Evolutionary conservation across 64 coral and sea anemone species (phyloP).

Genomic region (Hydrozoanthus tunicans): DNA sequence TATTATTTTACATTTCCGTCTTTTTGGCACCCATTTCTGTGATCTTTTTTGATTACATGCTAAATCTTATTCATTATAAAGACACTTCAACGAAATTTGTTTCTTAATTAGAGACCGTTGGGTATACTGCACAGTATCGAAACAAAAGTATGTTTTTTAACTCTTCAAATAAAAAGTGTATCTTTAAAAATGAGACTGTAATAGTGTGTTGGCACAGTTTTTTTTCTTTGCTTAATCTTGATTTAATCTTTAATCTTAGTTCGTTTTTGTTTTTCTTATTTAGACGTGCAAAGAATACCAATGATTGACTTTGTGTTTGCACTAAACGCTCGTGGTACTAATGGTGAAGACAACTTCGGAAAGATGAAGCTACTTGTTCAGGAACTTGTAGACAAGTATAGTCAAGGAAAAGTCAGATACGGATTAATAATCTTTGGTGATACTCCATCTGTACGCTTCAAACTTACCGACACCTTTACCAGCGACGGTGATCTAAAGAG

Average conservation of each 20-base stretch:
- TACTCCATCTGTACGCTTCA: slow-evolving; percentile 54
- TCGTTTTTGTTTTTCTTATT: not conserved
- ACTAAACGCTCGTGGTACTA: slow-evolving; percentile 58
- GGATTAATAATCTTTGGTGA: slow-evolving; percentile 71
- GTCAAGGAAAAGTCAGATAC: slow-evolving; percentile 72
- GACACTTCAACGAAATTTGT: too few species aligned
- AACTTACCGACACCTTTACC: slow-evolving; percentile 49
- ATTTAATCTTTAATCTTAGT: too few species aligned
- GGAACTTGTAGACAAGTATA: slow-evolving; percentile 68
- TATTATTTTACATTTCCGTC: too few species aligned
- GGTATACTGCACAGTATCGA: too few species aligned
- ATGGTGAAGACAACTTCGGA: slow-evolving; percentile 58
- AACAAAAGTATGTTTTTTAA: too few species aligned
- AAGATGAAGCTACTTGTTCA: slow-evolving; percentile 81
- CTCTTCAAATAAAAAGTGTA: too few species aligned
- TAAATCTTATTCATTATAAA: too few species aligned
- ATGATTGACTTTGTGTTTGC: slow-evolving; percentile 78
- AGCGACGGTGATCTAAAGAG: slow-evolving; percentile 61
- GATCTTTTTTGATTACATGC: too few species aligned
- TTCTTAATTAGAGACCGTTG: too few species aligned
- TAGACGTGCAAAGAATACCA: slow-evolving; percentile 66
- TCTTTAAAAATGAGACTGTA: too few species aligned
- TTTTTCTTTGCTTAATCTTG: not conserved
- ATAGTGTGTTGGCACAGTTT: too few species aligned
- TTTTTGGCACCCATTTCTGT: too few species aligned